These are phyloP conservation scores for Caenorhabditis inopinata DNA, from an alignment of 1,140 invertebrate species.

Conservation along the genomic window DNA sequence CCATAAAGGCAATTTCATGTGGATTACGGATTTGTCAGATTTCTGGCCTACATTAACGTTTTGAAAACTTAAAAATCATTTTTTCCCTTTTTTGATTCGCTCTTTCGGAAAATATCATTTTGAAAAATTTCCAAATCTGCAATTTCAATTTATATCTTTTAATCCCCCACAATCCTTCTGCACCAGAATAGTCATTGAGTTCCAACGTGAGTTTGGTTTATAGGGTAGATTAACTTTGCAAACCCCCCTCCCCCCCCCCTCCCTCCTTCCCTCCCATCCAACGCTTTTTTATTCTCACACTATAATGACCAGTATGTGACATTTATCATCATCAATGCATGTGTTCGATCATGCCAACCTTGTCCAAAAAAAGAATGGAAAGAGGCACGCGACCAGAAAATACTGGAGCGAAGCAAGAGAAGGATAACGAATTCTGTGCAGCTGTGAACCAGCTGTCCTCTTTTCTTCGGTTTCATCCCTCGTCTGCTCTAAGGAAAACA, in stretches of 20 bases:
- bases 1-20: no score
- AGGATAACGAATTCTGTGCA: conserved; percentile 13
- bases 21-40: no score
- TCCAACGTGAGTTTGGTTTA: not conserved
- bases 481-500: not conserved
- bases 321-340: not conserved
- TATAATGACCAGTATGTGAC: not conserved
- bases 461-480: not conserved
- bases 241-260: not conserved
- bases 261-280: not conserved
- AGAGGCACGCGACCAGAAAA: not conserved
- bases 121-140: not conserved
- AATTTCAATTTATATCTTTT: no score
- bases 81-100: no score
- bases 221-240: not conserved
- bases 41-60: no score
- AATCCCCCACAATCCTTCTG: not conserved
- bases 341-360: not conserved
- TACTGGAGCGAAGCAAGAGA: not conserved
- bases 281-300: not conserved
- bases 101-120: no score
- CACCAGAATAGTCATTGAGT: conserved; percentile 11
- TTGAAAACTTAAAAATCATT: no score
- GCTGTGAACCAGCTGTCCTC: conserved; percentile 25
- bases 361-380: not conserved